A percentile compares a stretch with the other conserved stretches of the same genome.
Evolutionary conservation across 2,113 vertebrate genomes (phyloP).

Genomic region (Prinia subflava): DNA sequence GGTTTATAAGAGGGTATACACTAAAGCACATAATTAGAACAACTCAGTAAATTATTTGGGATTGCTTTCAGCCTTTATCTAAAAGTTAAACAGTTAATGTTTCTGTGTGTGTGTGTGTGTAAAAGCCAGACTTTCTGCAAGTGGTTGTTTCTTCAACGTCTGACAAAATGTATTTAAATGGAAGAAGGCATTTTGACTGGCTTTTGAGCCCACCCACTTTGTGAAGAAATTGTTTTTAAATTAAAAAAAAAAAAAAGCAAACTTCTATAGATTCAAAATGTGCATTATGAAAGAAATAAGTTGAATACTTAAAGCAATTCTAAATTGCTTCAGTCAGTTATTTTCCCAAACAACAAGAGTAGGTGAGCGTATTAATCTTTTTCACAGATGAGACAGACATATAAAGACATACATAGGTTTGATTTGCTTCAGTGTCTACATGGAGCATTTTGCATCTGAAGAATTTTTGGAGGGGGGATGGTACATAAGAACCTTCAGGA

Average conservation of each 20-base stretch:
- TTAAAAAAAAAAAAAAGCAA: background rate
- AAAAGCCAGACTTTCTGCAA: background rate
- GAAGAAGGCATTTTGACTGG: background rate
- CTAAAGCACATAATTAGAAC: background rate
- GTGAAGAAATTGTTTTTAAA: background rate
- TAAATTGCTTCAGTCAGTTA: background rate
- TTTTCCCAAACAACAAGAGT: background rate
- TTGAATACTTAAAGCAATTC: background rate
- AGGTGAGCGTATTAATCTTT: background rate
- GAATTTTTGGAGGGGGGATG: background rate
- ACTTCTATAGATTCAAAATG: background rate
- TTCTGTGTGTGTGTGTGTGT: fast-evolving
- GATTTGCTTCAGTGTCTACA: background rate
- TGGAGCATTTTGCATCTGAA: background rate
- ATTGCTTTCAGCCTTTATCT: background rate
- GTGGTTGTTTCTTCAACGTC: background rate
- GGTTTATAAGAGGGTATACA: background rate
- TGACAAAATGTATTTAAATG: background rate
- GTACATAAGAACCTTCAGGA: background rate
- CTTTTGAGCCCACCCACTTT: background rate
- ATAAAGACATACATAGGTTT: background rate
- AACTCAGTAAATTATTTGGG: background rate
- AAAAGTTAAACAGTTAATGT: background rate
- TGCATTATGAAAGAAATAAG: background rate
- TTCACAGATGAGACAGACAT: background rate